Conservation (phyloP, 1,140 invertebrate genomes). For the Eulimnadia texana region DNA sequence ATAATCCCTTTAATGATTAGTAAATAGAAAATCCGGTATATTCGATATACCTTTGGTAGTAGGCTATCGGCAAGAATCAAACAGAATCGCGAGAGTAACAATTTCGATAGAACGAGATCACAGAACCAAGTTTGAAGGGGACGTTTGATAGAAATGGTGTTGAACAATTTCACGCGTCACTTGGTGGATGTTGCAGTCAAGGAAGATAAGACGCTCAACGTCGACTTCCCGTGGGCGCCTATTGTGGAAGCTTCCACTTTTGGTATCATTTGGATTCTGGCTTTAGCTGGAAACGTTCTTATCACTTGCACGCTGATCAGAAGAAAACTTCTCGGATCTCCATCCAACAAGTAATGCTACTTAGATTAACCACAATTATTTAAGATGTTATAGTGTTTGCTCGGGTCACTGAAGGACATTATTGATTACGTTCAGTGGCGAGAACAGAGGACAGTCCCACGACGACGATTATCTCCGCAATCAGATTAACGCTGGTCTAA, state of each 20-base stretch:
- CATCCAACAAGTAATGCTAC: conserved; percentile 21
- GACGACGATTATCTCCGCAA: too few relatives aligned
- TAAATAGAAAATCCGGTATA: too few relatives aligned
- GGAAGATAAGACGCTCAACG: neutral
- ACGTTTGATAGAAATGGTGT: neutral
- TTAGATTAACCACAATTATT: too few relatives aligned
- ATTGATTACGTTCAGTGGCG: too few relatives aligned
- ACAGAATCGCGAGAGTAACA: too few relatives aligned
- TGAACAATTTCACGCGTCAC: neutral
- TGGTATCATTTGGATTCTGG: conserved; percentile 12
- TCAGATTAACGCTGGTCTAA: too few relatives aligned
- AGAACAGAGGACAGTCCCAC: too few relatives aligned
- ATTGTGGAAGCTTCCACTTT: conserved; percentile 7
- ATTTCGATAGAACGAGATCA: neutral
- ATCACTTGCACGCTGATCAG: conserved; percentile 16
- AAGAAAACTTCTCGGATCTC: conserved; percentile 13
- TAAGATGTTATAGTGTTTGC: too few relatives aligned
- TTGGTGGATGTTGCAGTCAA: neutral
- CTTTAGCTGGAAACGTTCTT: conserved; percentile 17
- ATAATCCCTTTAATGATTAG: too few relatives aligned
- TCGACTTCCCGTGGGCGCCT: neutral
- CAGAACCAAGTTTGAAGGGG: neutral
- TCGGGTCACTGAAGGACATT: too few relatives aligned
- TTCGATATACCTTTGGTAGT: too few relatives aligned
- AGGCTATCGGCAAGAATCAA: too few relatives aligned